Conservation (phyloP, 1,140 invertebrate species). For the Dysdera silvatica region DNA sequence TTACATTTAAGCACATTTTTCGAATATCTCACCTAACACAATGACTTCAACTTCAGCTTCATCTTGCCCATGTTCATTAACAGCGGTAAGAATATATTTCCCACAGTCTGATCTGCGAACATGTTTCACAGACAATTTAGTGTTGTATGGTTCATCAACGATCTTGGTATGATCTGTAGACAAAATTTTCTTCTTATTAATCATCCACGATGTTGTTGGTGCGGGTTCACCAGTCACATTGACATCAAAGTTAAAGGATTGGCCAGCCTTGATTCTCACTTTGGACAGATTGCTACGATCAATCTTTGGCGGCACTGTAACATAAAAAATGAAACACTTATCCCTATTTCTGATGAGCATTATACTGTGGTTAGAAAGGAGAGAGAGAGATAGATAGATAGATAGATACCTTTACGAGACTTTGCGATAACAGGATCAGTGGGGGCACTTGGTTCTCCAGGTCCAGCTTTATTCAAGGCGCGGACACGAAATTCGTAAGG, state of each 20-base stretch:
- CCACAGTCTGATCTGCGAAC: constrained; percentile 78
- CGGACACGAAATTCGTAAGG: constrained; percentile 82
- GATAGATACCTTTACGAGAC: constrained; percentile 64
- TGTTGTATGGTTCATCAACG: constrained; percentile 62
- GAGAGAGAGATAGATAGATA: too few species aligned
- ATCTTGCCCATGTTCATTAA: constrained; percentile 88
- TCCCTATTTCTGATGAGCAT: background rate
- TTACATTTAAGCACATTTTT: too few species aligned
- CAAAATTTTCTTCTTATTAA: constrained; percentile 48
- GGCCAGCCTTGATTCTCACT: constrained; percentile 86
- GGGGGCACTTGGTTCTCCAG: constrained; percentile 74
- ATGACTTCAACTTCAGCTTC: constrained; percentile 84
- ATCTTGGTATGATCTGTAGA: constrained; percentile 37
- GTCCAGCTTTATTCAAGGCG: constrained; percentile 30
- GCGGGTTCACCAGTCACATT: constrained; percentile 91
- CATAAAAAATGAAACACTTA: constrained; percentile 16
- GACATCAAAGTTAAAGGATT: constrained; percentile 85
- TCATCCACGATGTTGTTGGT: constrained; percentile 77
- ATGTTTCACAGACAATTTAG: constrained; percentile 77
- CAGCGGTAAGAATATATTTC: constrained; percentile 82
- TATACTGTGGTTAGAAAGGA: too few species aligned
- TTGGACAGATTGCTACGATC: constrained; percentile 76
- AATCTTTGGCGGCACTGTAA: constrained; percentile 59
- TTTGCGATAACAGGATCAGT: constrained; percentile 83
- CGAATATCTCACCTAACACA: constrained; percentile 69